Evolutionary conservation across 2,797 vertebrate genomes (phyloP), one percentile per base, ranked within the genome.

Genomic region (Silurus lanzhouensis): DNA sequence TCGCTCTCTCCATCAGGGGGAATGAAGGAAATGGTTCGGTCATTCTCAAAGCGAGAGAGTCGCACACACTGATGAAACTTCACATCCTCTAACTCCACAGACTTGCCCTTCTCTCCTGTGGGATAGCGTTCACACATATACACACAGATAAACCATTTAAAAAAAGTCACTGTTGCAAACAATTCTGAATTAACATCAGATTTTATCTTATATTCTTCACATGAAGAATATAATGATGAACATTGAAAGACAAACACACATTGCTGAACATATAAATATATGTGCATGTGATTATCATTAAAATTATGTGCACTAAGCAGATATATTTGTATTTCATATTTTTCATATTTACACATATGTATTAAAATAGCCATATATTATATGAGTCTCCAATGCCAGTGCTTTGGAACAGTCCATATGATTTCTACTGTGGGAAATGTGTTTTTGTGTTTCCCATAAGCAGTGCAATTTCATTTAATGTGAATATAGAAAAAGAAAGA

Each of bases 31-130:
- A 96, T 96, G 86, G 96, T 96, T 83, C 96, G 94, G 91, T 96
- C 96, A 2, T 96, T 96, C 90, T 96, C 95, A 58, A 96, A 96
- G 85, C 96, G 95, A 19, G 96, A 96, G 88, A 96, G 93, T 81
- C 96, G 94, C 80, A 96, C 96, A 85, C 96, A 96, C 92, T 96
- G 95, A 91, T 96, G 95, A 84, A 96, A 96, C 92, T 96, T 96
- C 87, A 96, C 96, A 52, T 96, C 95, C 91, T 96, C 95, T 87
- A 96, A 91, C 91, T 96, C 95, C 89, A 96, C 95, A 0, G 95
- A 91, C 88, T 96, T 96, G 82, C 93, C 95, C 91, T 96, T 96
- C 90, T 95, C 95, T 91, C 95, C 96, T 96, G 88, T 86, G 52
- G 85, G 83, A 85, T 44, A 52, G 20, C 22, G 31, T 12, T 52